Evolutionary conservation across 1,140 invertebrate genomes (phyloP), one percentile per base, ranked within the genome.

Genomic region (Bombus difficillimus): DNA sequence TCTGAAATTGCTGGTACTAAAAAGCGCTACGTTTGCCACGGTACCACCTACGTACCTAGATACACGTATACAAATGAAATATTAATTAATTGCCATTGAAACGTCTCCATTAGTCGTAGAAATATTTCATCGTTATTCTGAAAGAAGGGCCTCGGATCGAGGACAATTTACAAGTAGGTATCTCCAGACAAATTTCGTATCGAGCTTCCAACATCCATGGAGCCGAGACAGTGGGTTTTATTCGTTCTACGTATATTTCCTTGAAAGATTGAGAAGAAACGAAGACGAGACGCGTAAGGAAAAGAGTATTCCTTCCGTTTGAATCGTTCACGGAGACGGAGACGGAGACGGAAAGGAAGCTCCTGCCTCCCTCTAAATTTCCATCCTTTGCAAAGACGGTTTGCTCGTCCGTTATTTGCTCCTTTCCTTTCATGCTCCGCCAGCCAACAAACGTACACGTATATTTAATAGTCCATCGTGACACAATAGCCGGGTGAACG

Each of bases 381-480:
- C 39, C 39, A 72, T 72, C 28, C 69, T 72, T 72, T 72, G 12
- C 28, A 25, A 62, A 62, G 59, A 62, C 59, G 1, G 12, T 0
- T 8, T 15, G 28, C 37, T n/a, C 37, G 0, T 41, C 25, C 37
- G 39, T 74, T 34, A 62, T 73, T 62, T 72, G 43, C 57, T 39
- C 53, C 80, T 41, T 72, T 73, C 53, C 72, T 81, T 43, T 15
- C 28, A 62, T 13, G 47, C 53, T 62, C 3, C 28, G 32, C 47
- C 28, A 59, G n/a, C 37, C 47, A 3, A 32, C 37, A 39, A 73
- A 81, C 72, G 69, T 22, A 28, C 22, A 37, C 53, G 66, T 74
- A 34, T 43, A 74, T 81, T 81, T 81, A 74, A 81, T 62, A 37
- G 32, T 81, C 80, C 57, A 81, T 81, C 43, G 69, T 62, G 53